Base-by-base conservation (phyloP, 2,888 invertebrate species). In the Axea sp. region DNA sequence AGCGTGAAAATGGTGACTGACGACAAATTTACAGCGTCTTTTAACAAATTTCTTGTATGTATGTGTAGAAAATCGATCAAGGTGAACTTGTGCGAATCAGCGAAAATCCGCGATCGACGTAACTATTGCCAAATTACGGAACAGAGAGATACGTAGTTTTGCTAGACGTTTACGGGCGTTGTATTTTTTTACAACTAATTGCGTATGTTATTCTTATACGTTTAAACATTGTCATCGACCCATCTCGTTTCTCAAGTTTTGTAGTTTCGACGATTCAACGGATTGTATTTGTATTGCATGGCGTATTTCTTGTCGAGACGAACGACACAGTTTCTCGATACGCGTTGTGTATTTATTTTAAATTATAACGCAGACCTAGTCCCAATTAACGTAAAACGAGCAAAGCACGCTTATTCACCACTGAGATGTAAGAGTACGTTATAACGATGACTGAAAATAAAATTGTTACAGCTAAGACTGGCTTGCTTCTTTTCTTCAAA, bases 311-410 rank as follows among this genome's bases (percentile, higher is more conserved):
- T 31, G 17, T 51, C 30, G 30, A 41, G 17, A 60, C 31, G 60
- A 73, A 51, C 55, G 59, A 41, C 53, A 65, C 28, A 30, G 31
- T n/a, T 39, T 62, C 62, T 78, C 73, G 76, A 79, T 67, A 39
- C 73, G 65, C 76, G 60, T 62, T 41, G 62, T 76, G 64, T 78
- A 81, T 81, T 81, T 81, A 80, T 84, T 62, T 82, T 79, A 75
- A 78, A 81, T 81, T 79, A 76, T 80, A 78, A 76, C 73, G 59
- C 73, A 79, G 73, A 82, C 79, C 84, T 86, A 86, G 83, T 86
- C 84, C 77, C 76, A 76, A 76, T 81, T 76, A 60, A 80, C 77
- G 75, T 78, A 79, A 78, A 79, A 68, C 35, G 77, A 79, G 73
- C 73, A 67, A 62, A 53, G 53, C 60, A 59, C 67, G 73, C 59